phyloP scores from a whole-genome alignment of 2,797 vertebrate species.

The Petrocephalus schoutedeni region DNA sequence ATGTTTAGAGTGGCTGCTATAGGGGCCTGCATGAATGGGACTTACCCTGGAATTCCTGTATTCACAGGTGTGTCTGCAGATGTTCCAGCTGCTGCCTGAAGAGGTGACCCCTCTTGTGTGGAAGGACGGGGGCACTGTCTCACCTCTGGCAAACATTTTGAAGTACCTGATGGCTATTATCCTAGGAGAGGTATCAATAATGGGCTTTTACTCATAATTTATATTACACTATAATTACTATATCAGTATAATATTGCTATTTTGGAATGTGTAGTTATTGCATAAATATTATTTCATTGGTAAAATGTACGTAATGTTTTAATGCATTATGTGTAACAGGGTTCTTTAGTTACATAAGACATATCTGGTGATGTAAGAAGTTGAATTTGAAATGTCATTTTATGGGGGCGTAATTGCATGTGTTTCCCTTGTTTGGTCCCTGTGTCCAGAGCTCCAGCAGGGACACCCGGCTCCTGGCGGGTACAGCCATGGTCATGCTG shows the following conservation, averaged over 20 bases:
- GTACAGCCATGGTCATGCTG: conserved; percentile 77
- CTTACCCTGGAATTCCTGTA: neutral
- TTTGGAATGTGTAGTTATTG: neutral
- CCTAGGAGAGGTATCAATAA: conserved; percentile 61
- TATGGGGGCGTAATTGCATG: neutral
- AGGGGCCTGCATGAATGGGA: neutral
- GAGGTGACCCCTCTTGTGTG: conserved; percentile 63
- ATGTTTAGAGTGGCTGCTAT: neutral
- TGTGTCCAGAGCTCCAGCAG: conserved; percentile 58
- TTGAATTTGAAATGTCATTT: neutral
- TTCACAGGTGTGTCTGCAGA: conserved; percentile 73
- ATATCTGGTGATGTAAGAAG: neutral
- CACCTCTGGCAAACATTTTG: conserved; percentile 62
- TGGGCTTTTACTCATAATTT: neutral
- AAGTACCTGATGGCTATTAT: conserved; percentile 66
- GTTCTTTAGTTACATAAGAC: neutral
- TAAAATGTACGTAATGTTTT: neutral
- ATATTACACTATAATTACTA: neutral
- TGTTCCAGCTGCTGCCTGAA: conserved; percentile 69
- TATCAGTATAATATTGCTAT: neutral
- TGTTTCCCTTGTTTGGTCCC: neutral
- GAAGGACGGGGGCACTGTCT: conserved; percentile 33
- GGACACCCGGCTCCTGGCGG: conserved; percentile 73
- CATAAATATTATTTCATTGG: neutral
- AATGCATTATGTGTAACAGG: neutral